These are phyloP conservation scores for Scomber scombrus DNA, from an alignment of 2,113 vertebrate genomes.

Conservation along the genomic window DNA sequence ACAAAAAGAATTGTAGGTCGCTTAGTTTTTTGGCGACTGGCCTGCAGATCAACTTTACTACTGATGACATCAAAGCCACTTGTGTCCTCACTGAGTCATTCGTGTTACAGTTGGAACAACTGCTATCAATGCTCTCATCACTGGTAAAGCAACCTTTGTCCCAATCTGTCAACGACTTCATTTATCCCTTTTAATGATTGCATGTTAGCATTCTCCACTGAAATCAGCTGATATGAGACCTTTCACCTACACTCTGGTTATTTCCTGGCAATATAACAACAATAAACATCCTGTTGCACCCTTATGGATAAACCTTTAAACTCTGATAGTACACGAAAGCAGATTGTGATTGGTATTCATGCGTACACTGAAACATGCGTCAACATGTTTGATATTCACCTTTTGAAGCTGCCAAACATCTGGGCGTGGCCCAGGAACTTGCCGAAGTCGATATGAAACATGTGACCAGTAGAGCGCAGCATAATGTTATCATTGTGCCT, in stretches of 20 bases:
- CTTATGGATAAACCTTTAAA: background rate
- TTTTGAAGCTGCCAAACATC: slow-evolving; percentile 99
- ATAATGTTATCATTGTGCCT: slow-evolving; percentile 99
- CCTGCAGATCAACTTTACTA: background rate
- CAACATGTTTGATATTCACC: slow-evolving; percentile 77
- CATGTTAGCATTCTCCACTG: background rate
- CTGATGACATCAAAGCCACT: background rate
- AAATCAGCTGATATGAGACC: background rate
- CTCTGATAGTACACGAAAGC: background rate
- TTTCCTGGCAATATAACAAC: background rate
- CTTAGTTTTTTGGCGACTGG: no score
- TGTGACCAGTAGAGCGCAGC: slow-evolving; percentile 96
- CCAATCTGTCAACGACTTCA: no score
- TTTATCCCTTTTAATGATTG: no score
- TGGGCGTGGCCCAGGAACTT: slow-evolving; percentile 98
- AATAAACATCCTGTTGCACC: background rate
- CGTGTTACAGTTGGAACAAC: no score
- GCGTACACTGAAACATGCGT: background rate
- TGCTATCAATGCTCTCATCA: no score
- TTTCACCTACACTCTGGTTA: background rate
- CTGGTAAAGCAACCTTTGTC: no score
- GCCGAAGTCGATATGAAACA: slow-evolving; percentile 99
- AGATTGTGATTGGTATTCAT: background rate
- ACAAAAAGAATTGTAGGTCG: background rate
- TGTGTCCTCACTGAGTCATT: background rate